A percentile compares a stretch with the other conserved stretches of the same genome.
phyloP scores from a whole-genome alignment of 2,888 invertebrate species.

The Oscheius sp. region DNA sequence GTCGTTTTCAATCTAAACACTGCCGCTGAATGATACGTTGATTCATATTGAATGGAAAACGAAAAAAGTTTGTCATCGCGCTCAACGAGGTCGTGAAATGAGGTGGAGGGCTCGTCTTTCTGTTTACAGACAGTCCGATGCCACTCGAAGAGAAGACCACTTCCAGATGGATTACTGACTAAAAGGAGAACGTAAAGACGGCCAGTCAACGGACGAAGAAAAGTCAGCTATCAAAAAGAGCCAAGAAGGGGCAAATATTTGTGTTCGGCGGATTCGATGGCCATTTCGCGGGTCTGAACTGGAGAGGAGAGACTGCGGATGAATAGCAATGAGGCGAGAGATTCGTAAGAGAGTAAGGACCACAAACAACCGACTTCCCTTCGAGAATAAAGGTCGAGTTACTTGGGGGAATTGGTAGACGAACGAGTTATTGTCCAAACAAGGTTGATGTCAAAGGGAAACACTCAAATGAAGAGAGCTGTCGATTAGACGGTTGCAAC shows the following conservation, averaged over 20 bases:
- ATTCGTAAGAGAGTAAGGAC: not conserved
- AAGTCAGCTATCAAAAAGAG: conserved; percentile 21
- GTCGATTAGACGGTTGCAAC: too few species aligned
- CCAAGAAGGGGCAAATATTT: conserved; percentile 34
- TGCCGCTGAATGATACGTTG: too few species aligned
- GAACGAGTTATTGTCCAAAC: too few species aligned
- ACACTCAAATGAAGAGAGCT: too few species aligned
- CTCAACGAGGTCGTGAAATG: too few species aligned
- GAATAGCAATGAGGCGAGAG: conserved; percentile 6
- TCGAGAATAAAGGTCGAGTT: too few species aligned
- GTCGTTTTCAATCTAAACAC: too few species aligned
- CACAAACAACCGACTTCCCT: not conserved
- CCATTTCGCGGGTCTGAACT: conserved; percentile 25
- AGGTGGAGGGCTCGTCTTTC: not conserved
- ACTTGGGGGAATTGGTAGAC: too few species aligned
- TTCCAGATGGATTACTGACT: too few species aligned
- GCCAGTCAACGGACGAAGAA: not conserved
- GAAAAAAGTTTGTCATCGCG: too few species aligned
- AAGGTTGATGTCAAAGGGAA: too few species aligned
- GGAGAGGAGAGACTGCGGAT: not conserved
- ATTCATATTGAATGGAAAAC: too few species aligned
- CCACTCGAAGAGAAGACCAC: not conserved
- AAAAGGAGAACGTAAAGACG: not conserved
- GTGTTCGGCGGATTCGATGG: conserved; percentile 34
- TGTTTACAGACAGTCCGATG: not conserved